phyloP scores from a whole-genome alignment of 2,888 invertebrate genomes.

The Imbricaverruca yamaguchii region DNA sequence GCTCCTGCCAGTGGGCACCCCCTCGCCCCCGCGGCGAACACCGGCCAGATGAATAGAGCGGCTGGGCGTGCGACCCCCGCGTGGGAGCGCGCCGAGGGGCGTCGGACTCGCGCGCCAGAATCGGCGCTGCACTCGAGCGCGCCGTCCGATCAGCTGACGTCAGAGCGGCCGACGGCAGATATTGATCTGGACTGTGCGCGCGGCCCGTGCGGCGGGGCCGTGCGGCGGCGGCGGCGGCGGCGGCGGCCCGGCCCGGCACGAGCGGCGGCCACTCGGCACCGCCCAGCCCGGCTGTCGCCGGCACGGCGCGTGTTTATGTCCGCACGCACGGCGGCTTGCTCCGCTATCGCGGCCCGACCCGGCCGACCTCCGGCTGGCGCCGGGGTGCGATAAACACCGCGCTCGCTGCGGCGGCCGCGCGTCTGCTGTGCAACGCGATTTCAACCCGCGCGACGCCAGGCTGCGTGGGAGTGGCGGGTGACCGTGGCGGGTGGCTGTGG shows the following conservation, averaged over 20 bases:
- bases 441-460: too few species aligned
- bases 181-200: neutral
- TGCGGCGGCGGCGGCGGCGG: neutral
- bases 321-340: neutral
- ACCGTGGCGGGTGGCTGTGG: too few species aligned
- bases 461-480: too few species aligned
- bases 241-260: neutral
- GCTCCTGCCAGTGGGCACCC: neutral
- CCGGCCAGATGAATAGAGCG: neutral
- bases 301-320: neutral
- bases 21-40: neutral
- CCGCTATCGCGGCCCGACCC: neutral
- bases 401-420: too few species aligned
- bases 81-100: too few species aligned
- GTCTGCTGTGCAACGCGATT: too few species aligned
- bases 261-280: neutral
- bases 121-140: too few species aligned
- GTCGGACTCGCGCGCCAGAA: neutral
- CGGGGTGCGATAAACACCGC: neutral
- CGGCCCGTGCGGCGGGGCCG: too few species aligned
- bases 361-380: neutral
- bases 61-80: neutral
- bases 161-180: too few species aligned
- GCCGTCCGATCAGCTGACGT: neutral
- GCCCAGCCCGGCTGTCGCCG: neutral